Conservation (phyloP, 2,888 invertebrate species). For the Heteromurus nitidus region DNA sequence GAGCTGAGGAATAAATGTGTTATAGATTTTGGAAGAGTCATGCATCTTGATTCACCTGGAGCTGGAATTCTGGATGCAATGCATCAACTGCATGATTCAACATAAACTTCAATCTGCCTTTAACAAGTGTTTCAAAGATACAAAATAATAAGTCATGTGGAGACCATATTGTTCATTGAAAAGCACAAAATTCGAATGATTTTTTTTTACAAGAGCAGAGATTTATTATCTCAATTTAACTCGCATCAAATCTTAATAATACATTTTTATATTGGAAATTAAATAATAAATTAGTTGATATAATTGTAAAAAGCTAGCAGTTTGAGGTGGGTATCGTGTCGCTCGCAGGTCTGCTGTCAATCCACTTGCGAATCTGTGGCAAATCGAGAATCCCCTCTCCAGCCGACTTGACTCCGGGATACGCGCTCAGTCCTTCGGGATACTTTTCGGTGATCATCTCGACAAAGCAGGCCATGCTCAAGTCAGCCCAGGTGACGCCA, state of each 20-base stretch:
- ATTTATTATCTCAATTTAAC: too few species aligned
- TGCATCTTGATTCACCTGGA: too few species aligned
- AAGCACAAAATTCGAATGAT: too few species aligned
- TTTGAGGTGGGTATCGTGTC: background rate
- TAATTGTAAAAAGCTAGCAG: background rate
- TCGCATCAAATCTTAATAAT: background rate
- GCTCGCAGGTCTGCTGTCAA: conserved; percentile 77
- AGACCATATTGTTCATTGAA: too few species aligned
- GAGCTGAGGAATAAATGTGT: too few species aligned
- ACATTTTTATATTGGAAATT: background rate
- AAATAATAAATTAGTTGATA: background rate
- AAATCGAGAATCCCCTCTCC: conserved; percentile 78
- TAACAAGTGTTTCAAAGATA: too few species aligned
- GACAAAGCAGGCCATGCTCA: conserved; percentile 41
- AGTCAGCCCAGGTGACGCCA: conserved; percentile 45
- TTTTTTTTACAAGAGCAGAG: too few species aligned
- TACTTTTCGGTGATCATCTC: background rate
- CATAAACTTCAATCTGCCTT: too few species aligned
- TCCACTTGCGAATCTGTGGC: conserved; percentile 79
- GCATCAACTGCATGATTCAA: too few species aligned
- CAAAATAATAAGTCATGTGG: too few species aligned
- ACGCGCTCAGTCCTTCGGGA: conserved; percentile 75
- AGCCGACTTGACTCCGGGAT: conserved; percentile 75
- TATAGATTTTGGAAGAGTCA: too few species aligned
- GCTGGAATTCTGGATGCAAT: too few species aligned